Percentiles rank a stretch among this genome's conserved stretches.
phyloP scores from a whole-genome alignment of 2,888 invertebrate species.

The Drosophila pseudotalamancana region DNA sequence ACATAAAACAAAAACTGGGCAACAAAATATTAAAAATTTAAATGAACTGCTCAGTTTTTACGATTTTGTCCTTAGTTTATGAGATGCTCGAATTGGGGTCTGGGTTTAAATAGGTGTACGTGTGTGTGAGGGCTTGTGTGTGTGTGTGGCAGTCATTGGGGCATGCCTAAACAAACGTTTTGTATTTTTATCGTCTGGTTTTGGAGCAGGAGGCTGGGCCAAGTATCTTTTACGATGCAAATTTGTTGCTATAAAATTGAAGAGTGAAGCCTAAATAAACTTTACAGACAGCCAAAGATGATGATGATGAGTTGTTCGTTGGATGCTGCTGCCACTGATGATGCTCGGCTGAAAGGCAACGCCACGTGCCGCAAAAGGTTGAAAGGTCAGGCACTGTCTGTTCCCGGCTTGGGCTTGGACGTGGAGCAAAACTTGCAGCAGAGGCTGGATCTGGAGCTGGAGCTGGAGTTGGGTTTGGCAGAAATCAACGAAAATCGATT shows the following conservation, averaged over 20 bases:
- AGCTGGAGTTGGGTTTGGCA: conserved; percentile 13
- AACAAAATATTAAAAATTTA: conserved; percentile 76
- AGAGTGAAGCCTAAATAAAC: conserved; percentile 79
- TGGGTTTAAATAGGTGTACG: conserved; percentile 7
- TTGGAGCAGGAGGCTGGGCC: conserved; percentile 23
- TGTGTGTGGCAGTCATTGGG: conserved; percentile 35
- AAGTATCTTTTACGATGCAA: conserved; percentile 78
- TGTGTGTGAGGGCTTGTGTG: neutral
- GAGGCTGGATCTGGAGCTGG: neutral
- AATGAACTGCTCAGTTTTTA: conserved; percentile 80
- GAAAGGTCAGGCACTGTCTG: conserved; percentile 65
- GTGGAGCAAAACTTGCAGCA: neutral
- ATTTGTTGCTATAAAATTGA: conserved; percentile 79
- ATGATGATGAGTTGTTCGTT: conserved; percentile 71
- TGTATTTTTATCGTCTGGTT: conserved; percentile 72
- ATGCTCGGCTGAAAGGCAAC: conserved; percentile 29
- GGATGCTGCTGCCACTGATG: conserved; percentile 12
- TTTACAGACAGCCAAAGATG: conserved; percentile 75
- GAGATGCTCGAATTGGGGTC: conserved; percentile 15
- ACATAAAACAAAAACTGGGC: conserved; percentile 52
- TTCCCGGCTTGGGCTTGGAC: neutral
- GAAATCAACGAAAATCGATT: conserved; percentile 79
- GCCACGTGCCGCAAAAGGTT: conserved; percentile 79
- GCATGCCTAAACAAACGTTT: conserved; percentile 77
- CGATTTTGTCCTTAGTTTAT: conserved; percentile 79